phyloP scores from a whole-genome alignment of 2,888 invertebrate genomes.

The Morpho achilles region DNA sequence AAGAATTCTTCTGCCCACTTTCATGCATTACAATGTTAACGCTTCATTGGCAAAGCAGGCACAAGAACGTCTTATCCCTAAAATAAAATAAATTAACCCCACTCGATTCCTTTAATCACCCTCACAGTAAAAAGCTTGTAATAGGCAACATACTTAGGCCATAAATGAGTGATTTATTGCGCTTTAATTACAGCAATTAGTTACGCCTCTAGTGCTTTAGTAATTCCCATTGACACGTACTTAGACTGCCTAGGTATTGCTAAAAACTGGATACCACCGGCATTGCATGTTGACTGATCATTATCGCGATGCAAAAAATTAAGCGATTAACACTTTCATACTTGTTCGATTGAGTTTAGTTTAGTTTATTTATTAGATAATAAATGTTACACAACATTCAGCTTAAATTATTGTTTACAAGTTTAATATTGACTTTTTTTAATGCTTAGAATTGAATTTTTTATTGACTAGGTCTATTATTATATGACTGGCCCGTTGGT shows the following conservation, averaged over 20 bases:
- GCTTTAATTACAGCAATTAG: slow-evolving; percentile 64
- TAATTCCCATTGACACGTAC: slow-evolving; percentile 38
- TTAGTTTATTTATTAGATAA: slow-evolving; percentile 21
- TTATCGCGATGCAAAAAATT: slow-evolving; percentile 30
- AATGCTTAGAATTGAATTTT: no score
- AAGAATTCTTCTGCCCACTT: no score
- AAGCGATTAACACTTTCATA: slow-evolving; percentile 33
- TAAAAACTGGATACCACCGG: slow-evolving; percentile 30
- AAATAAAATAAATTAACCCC: no score
- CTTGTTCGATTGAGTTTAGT: slow-evolving; percentile 24
- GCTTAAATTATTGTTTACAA: not conserved
- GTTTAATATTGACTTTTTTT: not conserved
- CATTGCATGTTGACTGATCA: slow-evolving; percentile 36
- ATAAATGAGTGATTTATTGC: slow-evolving; percentile 59
- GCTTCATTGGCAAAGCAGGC: no score
- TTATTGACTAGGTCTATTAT: no score
- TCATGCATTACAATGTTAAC: no score
- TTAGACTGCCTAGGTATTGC: slow-evolving; percentile 28
- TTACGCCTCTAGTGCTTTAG: slow-evolving; percentile 48
- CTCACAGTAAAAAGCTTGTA: slow-evolving; percentile 22
- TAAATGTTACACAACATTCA: slow-evolving; percentile 11
- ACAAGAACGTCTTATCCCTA: no score
- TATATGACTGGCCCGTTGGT: no score
- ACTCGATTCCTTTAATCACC: no score
- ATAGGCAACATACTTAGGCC: slow-evolving; percentile 31